Conservation (phyloP, 1,140 invertebrate species). For the Copidosoma floridanum region DNA sequence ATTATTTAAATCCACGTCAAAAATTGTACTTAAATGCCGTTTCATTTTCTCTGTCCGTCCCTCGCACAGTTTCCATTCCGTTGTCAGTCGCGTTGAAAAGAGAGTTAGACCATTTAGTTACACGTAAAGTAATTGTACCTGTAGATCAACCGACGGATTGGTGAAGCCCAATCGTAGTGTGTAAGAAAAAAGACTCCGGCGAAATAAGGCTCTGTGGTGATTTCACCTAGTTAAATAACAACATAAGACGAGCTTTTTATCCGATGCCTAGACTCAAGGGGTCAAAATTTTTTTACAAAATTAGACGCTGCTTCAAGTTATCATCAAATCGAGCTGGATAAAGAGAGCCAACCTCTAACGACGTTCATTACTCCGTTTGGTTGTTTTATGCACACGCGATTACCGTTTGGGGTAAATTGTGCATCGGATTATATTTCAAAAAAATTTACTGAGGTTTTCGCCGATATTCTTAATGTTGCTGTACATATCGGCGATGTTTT, state of each 20-base stretch:
- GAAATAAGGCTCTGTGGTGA: constrained; percentile 9
- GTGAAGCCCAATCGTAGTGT: constrained; percentile 14
- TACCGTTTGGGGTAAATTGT: constrained; percentile 35
- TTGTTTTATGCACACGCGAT: constrained; percentile 40
- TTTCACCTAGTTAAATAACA: too few relatives aligned
- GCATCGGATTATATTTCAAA: constrained; percentile 17
- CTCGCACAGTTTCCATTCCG: too few relatives aligned
- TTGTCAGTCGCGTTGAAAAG: constrained; percentile 20
- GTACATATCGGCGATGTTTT: constrained; percentile 19
- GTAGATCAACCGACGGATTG: constrained; percentile 3
- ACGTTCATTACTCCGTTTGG: constrained; percentile 46
- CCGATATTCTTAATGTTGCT: constrained; percentile 1
- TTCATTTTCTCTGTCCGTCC: too few relatives aligned
- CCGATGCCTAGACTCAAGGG: constrained; percentile 24
- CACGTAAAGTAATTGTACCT: constrained; percentile 6
- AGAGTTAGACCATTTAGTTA: constrained; percentile 34
- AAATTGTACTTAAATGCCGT: too few relatives aligned
- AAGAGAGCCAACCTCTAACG: constrained; percentile 38
- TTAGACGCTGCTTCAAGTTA: constrained; percentile 27
- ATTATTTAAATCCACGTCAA: constrained; percentile 3
- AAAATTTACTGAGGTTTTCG: constrained; percentile 16
- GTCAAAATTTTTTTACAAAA: constrained; percentile 36
- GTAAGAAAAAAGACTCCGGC: constrained; percentile 5
- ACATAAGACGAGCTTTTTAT: constrained; percentile 7
- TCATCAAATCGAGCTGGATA: constrained; percentile 21